These are phyloP conservation scores for Philereme transversata DNA, from an alignment of 2,888 invertebrate genomes.

Conservation along the genomic window DNA sequence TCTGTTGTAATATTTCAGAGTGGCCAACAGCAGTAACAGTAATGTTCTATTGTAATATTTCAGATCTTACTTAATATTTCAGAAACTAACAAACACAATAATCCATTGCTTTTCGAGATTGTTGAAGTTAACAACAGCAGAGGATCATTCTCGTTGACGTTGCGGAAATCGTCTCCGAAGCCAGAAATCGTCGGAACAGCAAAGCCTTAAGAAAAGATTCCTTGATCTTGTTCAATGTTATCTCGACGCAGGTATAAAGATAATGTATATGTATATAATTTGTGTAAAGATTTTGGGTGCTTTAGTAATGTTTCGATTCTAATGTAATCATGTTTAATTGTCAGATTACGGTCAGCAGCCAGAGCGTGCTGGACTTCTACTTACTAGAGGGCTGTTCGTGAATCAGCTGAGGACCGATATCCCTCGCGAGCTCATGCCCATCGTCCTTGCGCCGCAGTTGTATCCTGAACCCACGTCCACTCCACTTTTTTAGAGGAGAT, in stretches of 20 bases:
- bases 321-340: slow-evolving; percentile 17
- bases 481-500: slow-evolving; percentile 85
- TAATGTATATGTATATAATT: no score
- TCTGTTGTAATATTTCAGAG: slow-evolving; percentile 78
- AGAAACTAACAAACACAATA: slow-evolving; percentile 90
- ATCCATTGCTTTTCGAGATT: slow-evolving; percentile 93
- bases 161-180: slow-evolving; percentile 91
- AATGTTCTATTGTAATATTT: slow-evolving; percentile 43
- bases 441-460: slow-evolving; percentile 94
- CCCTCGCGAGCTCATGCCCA: slow-evolving; percentile 93
- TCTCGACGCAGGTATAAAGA: slow-evolving; percentile 90
- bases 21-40: no score
- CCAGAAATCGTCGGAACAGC: slow-evolving; percentile 89
- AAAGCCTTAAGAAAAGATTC: slow-evolving; percentile 90
- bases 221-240: slow-evolving; percentile 94
- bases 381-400: slow-evolving; percentile 91
- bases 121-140: slow-evolving; percentile 93
- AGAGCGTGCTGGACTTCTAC: slow-evolving; percentile 93
- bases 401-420: slow-evolving; percentile 93
- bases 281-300: background rate
- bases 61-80: no score
- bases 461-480: slow-evolving; percentile 91
- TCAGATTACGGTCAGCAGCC: slow-evolving; percentile 86
- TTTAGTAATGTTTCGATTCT: slow-evolving; percentile 10
- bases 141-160: slow-evolving; percentile 95